Percentiles rank a stretch among this genome's conserved stretches.
Conservation (phyloP, 2,113 vertebrate genomes). For the Leucoraja erinaceus region DNA sequence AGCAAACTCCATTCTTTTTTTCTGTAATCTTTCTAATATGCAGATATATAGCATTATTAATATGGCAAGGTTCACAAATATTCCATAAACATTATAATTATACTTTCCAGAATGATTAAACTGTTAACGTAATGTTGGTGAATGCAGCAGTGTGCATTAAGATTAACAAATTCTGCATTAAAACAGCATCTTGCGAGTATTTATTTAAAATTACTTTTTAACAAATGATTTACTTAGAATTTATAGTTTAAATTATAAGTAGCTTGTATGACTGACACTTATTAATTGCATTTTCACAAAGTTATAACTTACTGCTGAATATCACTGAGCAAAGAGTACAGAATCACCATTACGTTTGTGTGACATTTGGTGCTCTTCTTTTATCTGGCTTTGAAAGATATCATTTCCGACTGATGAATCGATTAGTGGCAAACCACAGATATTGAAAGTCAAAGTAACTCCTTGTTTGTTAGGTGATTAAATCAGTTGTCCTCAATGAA, state of each 20-base stretch:
- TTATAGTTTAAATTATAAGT: neutral
- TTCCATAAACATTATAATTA: neutral
- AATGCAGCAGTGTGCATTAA: neutral
- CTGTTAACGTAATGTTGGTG: neutral
- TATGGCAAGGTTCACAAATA: neutral
- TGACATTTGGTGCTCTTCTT: constrained; percentile 8
- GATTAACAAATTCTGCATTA: neutral
- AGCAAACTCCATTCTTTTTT: neutral
- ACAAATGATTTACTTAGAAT: neutral
- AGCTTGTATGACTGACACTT: neutral
- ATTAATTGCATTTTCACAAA: neutral
- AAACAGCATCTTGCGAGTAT: neutral
- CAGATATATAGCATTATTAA: neutral
- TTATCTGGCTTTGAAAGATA: neutral
- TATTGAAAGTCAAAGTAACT: constrained; percentile 14
- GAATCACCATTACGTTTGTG: constrained; percentile 14
- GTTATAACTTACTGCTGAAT: neutral
- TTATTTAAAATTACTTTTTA: neutral
- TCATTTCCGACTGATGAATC: neutral
- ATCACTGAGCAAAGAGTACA: constrained; percentile 13
- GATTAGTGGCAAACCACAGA: neutral
- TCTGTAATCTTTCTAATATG: neutral
- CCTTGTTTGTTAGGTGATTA: constrained; percentile 1
- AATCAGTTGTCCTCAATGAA: neutral
- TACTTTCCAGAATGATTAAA: neutral